These are phyloP conservation scores for Sturnus vulgaris DNA, from an alignment of 2,113 vertebrate species.

Conservation along the genomic window DNA sequence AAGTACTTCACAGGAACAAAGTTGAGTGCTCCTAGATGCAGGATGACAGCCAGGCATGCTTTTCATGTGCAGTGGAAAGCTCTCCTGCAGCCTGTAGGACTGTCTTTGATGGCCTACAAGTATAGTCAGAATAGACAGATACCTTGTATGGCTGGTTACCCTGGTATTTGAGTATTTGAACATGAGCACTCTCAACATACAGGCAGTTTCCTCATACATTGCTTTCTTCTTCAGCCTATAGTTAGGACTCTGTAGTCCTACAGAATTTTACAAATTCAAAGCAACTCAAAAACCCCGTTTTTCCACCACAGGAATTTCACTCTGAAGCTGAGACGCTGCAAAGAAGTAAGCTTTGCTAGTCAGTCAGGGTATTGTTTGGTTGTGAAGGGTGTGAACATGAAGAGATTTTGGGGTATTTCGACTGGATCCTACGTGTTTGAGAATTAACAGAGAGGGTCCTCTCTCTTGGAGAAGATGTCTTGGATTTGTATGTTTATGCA, in stretches of 20 bases:
- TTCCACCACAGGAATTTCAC: not conserved
- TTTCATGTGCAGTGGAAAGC: not conserved
- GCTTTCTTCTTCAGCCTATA: not conserved
- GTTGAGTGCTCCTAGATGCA: not conserved
- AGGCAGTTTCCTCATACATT: not conserved
- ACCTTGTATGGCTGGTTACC: not conserved
- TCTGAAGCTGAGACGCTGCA: not conserved
- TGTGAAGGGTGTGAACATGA: not conserved
- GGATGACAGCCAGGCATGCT: not conserved
- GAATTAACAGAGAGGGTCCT: not conserved
- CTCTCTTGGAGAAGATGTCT: not conserved
- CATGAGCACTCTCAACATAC: not conserved
- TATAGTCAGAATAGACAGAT: not conserved
- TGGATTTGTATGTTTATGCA: not conserved
- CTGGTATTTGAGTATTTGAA: not conserved
- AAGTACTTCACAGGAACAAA: not conserved
- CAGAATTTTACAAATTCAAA: not conserved
- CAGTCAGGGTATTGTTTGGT: not conserved
- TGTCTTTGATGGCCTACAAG: not conserved
- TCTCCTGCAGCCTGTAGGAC: not conserved
- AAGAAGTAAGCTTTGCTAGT: not conserved
- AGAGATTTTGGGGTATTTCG: not conserved
- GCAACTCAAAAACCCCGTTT: too few relatives aligned
- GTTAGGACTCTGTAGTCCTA: not conserved
- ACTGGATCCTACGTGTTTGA: not conserved